These are phyloP conservation scores for Plagodis dolabraria DNA, from an alignment of 2,888 invertebrate genomes.

Conservation along the genomic window DNA sequence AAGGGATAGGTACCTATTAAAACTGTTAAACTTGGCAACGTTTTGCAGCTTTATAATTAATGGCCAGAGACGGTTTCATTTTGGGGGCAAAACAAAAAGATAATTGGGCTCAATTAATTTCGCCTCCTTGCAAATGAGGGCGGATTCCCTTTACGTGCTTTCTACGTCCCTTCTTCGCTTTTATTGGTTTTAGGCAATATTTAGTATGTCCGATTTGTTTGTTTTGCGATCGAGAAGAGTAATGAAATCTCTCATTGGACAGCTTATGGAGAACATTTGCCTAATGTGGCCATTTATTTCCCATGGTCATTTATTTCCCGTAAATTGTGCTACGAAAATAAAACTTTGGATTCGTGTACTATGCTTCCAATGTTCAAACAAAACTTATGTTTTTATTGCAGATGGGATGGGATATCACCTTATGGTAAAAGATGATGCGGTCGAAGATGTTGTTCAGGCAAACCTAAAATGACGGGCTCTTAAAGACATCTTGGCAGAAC, in stretches of 20 bases:
- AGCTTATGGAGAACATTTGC: constrained; percentile 33
- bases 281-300: constrained; percentile 3
- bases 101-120: constrained; percentile 81
- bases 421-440: no score
- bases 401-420: no score
- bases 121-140: constrained; percentile 72
- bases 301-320: no score
- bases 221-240: constrained; percentile 53
- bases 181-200: constrained; percentile 66
- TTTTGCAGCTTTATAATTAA: constrained; percentile 70
- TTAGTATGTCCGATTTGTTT: constrained; percentile 65
- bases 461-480: no score
- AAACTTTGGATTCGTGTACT: no score
- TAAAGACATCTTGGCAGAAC: no score
- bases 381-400: no score
- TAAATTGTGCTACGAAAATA: no score
- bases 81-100: constrained; percentile 73
- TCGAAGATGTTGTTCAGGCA: no score
- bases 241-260: constrained; percentile 54
- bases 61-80: constrained; percentile 65
- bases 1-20: constrained; percentile 20
- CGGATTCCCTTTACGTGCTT: constrained; percentile 51
- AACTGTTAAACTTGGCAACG: constrained; percentile 57
- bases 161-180: constrained; percentile 48
- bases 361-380: no score